Evolutionary conservation across 2,797 vertebrate genomes (phyloP), one percentile per base, ranked within the genome.

Genomic region (Enteromius fasciolatus): DNA sequence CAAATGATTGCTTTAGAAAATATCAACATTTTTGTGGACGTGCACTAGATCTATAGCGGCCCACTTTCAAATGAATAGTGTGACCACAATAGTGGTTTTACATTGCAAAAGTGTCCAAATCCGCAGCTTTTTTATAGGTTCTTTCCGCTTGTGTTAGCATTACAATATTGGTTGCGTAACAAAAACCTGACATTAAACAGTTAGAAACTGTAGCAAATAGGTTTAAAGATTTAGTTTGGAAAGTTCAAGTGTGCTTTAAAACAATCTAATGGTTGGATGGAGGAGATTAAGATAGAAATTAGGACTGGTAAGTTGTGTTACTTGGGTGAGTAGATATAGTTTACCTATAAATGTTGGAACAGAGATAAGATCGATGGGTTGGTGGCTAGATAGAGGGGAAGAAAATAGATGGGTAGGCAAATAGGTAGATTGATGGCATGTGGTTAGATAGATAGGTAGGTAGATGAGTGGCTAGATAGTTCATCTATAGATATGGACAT

Each of bases 151-250:
- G 39, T n/a, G 17, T 74, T 74, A 54, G 25, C 50, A 14, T 54
- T 69, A 69, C 31, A 15, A 14, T 25, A 25, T 67, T 28, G 31
- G n/a, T 14, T 41, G 23, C 14, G 6, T 59, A 69, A 70, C 9
- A 25, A 10, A 80, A 64, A 63, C 41, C n/a, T 48, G 39, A 31
- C 18, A 6, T 33, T 77, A 44, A 3, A 2, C 39, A 0, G 9
- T 46, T 46, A n/a, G 5, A 64, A 70, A 59, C 36, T 41, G 78
- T 57, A 14, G 66, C 15, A 80, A 52, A 70, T 80, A 52, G 23
- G 36, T 23, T 80, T 31, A 18, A 70, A 28, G 36, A 5, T 39
- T 68, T 68, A 44, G 48, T 25, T 9, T 57, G 41, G 23, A 52
- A 57, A 57, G 54, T 12, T 59, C 25, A 9, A 50, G n/a, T 20